These are phyloP conservation scores for Schizopygopsis pylzovi DNA, from an alignment of 2,797 vertebrate genomes.

Conservation along the genomic window DNA sequence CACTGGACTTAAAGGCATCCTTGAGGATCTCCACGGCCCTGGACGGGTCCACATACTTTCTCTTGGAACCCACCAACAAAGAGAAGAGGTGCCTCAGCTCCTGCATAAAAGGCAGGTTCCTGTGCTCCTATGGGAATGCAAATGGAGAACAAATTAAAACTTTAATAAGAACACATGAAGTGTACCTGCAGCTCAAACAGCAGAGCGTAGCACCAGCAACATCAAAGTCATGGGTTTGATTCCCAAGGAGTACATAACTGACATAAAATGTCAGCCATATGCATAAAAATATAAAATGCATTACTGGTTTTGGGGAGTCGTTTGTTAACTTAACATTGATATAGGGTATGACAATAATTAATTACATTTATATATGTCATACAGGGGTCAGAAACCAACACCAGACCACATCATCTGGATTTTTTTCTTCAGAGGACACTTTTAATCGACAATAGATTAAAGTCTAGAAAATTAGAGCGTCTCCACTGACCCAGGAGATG, in stretches of 20 bases:
- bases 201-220: neutral
- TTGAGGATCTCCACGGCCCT: constrained; percentile 98
- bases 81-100: constrained; percentile 95
- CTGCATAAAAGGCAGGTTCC: constrained; percentile 97
- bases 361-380: too few species aligned
- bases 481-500: constrained; percentile 38
- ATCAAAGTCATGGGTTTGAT: neutral
- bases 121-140: constrained; percentile 84
- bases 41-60: constrained; percentile 97
- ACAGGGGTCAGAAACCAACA: neutral
- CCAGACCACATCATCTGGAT: neutral
- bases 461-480: constrained; percentile 46
- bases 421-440: constrained; percentile 2
- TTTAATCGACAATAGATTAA: constrained; percentile 57
- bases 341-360: neutral
- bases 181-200: neutral
- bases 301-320: neutral
- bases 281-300: neutral
- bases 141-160: neutral
- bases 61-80: constrained; percentile 94
- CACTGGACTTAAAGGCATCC: constrained; percentile 97
- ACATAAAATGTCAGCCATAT: neutral
- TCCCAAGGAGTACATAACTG: neutral
- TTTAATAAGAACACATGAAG: neutral
- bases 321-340: neutral